Conservation (phyloP, 2,888 invertebrate species). For the Microplitis deprimator region DNA sequence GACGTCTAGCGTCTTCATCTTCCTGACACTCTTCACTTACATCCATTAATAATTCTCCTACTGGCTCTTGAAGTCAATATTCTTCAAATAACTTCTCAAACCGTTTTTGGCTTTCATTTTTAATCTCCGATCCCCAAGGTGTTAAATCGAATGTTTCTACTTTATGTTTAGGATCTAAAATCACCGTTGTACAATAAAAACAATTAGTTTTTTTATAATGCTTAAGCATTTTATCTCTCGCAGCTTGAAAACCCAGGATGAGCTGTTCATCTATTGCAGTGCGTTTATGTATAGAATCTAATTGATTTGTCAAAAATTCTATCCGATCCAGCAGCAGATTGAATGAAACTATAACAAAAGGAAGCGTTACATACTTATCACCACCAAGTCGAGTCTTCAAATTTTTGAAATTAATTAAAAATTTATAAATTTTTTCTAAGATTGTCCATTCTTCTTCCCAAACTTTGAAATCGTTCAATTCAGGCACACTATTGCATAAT, state of each 20-base stretch:
- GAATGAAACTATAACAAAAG: background rate
- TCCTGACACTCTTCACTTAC: background rate
- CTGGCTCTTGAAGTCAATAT: too few relatives aligned
- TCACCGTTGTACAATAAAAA: background rate
- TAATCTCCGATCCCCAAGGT: background rate
- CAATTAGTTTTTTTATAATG: background rate
- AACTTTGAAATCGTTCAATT: background rate
- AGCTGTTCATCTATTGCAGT: too few relatives aligned
- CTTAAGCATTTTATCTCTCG: too few relatives aligned
- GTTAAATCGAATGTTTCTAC: background rate
- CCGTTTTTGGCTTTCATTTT: too few relatives aligned
- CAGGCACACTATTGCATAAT: constrained; percentile 3
- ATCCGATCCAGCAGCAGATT: too few relatives aligned
- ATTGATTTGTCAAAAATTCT: too few relatives aligned
- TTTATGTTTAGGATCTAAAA: background rate
- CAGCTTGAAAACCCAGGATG: too few relatives aligned
- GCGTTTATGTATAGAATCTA: too few relatives aligned
- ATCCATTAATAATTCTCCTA: background rate
- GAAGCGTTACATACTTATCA: background rate
- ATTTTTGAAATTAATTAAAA: background rate
- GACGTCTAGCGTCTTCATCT: background rate
- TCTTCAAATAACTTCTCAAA: too few relatives aligned
- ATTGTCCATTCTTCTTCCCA: background rate
- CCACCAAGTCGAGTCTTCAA: background rate
- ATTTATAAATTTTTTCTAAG: background rate